These are phyloP conservation scores for Oligia latruncula DNA, from an alignment of 2,888 invertebrate genomes.

Conservation along the genomic window DNA sequence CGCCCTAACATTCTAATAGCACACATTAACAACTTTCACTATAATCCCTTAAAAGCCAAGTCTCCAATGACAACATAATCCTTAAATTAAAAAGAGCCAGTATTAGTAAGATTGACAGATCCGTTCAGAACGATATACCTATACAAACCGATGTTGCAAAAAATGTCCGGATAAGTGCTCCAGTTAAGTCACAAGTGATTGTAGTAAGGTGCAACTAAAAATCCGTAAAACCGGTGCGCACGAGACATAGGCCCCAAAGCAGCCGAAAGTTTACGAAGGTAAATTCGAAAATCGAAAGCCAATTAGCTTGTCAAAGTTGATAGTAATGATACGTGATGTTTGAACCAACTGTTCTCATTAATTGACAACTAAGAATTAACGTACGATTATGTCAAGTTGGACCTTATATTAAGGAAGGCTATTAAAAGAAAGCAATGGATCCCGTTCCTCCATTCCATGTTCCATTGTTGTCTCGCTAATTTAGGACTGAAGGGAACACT, in stretches of 20 bases:
- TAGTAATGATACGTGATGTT: constrained; percentile 64
- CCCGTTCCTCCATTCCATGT: constrained; percentile 57
- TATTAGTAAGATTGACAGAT: constrained; percentile 78
- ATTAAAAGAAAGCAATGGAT: constrained; percentile 54
- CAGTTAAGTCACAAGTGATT: constrained; percentile 80
- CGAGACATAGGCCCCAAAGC: constrained; percentile 54
- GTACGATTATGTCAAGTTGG: constrained; percentile 44
- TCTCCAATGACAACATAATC: constrained; percentile 71
- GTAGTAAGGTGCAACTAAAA: constrained; percentile 72
- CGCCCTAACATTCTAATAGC: constrained; percentile 54
- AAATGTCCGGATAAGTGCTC: constrained; percentile 74
- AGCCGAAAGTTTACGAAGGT: constrained; percentile 60
- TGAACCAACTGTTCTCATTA: constrained; percentile 68
- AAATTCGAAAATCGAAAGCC: constrained; percentile 70
- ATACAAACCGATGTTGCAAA: constrained; percentile 70
- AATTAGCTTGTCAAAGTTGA: constrained; percentile 70
- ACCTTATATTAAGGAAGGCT: constrained; percentile 34
- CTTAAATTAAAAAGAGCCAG: constrained; percentile 62
- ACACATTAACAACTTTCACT: constrained; percentile 73
- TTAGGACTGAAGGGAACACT: constrained; percentile 66
- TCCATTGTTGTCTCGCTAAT: constrained; percentile 67
- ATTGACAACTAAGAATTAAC: constrained; percentile 55
- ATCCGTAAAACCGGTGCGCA: constrained; percentile 71
- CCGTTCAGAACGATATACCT: constrained; percentile 67
- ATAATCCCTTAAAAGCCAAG: constrained; percentile 73